Evolutionary conservation across 2,797 vertebrate species (phyloP), one percentile per base, ranked within the genome.

Genomic region (Crocodylus rhombifer): DNA sequence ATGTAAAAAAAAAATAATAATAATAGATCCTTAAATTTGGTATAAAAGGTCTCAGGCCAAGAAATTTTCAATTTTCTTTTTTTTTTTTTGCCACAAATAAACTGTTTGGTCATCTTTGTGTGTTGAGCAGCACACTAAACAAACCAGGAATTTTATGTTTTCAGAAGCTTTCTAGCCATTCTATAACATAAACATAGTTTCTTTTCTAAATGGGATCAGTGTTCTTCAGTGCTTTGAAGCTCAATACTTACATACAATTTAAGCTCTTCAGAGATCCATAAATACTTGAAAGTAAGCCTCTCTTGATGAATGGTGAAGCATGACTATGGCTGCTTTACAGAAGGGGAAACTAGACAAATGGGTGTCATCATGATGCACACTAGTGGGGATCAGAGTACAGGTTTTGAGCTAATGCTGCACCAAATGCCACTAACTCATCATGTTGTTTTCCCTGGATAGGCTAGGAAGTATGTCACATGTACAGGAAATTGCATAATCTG

Each of bases 1-100:
- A 81, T 57, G 36, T 90, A 96, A 94, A 96, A 95, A 88, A 93
- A 96, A 95, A 90, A 96, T 30, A 30, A 30, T 30, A 30, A 30
- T 30, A 30, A 30, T 96, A 93, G 94, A 94, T 90, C 10, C 42
- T 96, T 92, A 93, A 96, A 79, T 69, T 96, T 97, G 93, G 88
- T 89, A 93, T 92, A 80, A 14, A 94, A 81, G 85, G 91, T 90
- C 74, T 91, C 77, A 91, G 94, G 92, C 75, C 5, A 11, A 93
- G 95, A 95, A 95, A 63, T 80, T 92, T 91, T 42, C 4, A 28
- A 60, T 6, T 0, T 42, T 11, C 15, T 42, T 7, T 25, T 56
- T 60, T n/a, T 15, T 13, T 78, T 74, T 51, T 61, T 7, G 51
- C 71, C 69, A 75, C 25, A 87, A 92, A 87, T 92, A 94, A 93